phyloP scores from a whole-genome alignment of 37 sponge, comb jelly and placozoan genomes.

The Aplysina aerophoba region DNA sequence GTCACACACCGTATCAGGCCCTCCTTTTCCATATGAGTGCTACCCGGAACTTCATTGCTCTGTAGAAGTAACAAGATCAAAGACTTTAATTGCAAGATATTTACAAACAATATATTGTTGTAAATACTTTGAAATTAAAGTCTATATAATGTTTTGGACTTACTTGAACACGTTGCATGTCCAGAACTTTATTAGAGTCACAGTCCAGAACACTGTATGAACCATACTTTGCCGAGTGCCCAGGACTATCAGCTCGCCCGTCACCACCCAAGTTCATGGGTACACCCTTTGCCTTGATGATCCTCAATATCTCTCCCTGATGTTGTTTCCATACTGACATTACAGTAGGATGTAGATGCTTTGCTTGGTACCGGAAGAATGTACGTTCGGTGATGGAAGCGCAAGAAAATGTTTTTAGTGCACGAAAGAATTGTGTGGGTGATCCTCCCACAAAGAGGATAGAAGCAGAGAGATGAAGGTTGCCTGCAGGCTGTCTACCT shows the following conservation, averaged over 20 bases:
- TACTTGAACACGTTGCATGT: constrained; percentile 19
- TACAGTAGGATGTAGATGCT: background rate
- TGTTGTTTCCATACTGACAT: background rate
- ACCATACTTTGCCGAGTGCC: constrained; percentile 34
- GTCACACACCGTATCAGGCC: constrained; percentile 20
- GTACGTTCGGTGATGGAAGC: background rate
- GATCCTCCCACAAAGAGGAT: background rate
- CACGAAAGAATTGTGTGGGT: background rate
- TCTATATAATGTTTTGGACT: background rate
- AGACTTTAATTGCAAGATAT: no score
- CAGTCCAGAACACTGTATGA: constrained; percentile 19
- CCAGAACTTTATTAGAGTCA: background rate
- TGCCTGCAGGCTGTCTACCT: background rate
- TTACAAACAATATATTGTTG: background rate
- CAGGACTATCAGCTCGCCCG: constrained; percentile 28
- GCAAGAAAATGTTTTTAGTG: background rate
- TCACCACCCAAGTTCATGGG: constrained; percentile 22
- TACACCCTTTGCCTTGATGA: background rate
- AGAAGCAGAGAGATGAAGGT: background rate
- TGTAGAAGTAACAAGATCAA: background rate
- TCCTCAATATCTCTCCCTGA: background rate
- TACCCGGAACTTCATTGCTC: constrained; percentile 48
- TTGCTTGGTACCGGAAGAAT: background rate
- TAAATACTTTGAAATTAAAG: background rate
- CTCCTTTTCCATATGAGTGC: constrained; percentile 50